Conservation (phyloP, 35 echinoderm and acorn worm genomes). For the Lytechinus variegatus region DNA sequence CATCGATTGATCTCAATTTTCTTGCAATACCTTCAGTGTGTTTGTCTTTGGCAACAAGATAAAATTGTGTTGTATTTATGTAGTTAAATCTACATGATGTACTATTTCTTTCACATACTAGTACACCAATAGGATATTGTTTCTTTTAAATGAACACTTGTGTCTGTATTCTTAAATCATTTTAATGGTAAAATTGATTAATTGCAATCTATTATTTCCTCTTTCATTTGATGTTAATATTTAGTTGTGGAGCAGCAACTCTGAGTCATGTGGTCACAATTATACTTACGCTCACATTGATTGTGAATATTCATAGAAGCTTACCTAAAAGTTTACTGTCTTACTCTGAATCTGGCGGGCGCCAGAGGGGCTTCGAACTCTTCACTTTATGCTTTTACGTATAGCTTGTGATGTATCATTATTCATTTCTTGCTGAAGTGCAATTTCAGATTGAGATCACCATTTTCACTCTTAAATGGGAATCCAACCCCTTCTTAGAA, state of each 20-base stretch:
- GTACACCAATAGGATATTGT: too few relatives aligned
- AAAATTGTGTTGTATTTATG: neutral
- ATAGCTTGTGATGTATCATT: neutral
- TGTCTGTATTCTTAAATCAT: too few relatives aligned
- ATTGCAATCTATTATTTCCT: too few relatives aligned
- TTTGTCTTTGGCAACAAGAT: neutral
- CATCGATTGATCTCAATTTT: too few relatives aligned
- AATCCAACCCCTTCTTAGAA: too few relatives aligned
- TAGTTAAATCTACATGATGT: neutral
- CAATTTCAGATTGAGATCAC: neutral
- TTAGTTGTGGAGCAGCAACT: neutral
- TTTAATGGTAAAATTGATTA: too few relatives aligned
- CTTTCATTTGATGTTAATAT: neutral
- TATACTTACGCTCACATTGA: neutral
- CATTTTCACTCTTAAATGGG: neutral
- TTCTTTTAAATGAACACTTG: too few relatives aligned
- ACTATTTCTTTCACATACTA: too few relatives aligned
- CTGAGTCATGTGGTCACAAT: neutral
- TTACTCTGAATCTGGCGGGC: neutral
- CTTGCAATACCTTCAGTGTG: neutral
- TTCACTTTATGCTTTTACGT: neutral
- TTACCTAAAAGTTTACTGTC: neutral
- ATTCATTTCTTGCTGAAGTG: slow-evolving; percentile 10
- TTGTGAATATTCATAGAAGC: neutral
- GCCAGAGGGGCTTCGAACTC: neutral